A percentile compares a stretch with the other conserved stretches of the same genome.
Evolutionary conservation across 2,797 vertebrate genomes (phyloP).

Genomic region (Caiman crocodilus): DNA sequence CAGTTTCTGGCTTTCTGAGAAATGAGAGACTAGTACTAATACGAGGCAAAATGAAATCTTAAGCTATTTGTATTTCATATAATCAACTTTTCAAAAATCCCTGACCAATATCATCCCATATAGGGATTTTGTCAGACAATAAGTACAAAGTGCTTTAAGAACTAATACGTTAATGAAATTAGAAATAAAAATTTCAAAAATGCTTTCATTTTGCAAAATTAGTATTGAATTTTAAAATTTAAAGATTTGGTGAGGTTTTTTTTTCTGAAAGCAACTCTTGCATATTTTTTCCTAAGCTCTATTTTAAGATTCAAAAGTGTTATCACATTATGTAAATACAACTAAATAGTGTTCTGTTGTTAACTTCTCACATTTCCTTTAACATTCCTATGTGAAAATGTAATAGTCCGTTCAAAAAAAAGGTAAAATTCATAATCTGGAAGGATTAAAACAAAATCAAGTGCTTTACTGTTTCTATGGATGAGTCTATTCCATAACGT

Average conservation of each 20-base stretch:
- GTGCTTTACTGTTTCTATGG: neutral
- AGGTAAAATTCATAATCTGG: neutral
- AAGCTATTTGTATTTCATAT: neutral
- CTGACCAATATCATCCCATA: neutral
- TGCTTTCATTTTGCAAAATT: too few relatives aligned
- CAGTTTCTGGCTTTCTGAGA: neutral
- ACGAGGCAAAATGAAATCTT: neutral
- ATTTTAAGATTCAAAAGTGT: neutral
- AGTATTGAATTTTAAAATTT: neutral
- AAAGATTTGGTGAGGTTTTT: neutral
- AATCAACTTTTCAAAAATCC: neutral
- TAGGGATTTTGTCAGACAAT: neutral
- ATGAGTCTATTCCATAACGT: neutral
- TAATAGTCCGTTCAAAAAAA: neutral
- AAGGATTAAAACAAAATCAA: neutral
- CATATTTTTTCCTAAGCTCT: neutral
- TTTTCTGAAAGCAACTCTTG: neutral
- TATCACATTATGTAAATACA: neutral
- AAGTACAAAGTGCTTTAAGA: too few relatives aligned
- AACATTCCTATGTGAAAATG: too few relatives aligned
- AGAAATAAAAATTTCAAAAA: too few relatives aligned
- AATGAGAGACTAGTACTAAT: neutral
- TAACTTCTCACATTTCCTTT: neutral
- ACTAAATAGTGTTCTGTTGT: neutral
- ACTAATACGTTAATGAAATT: too few relatives aligned